A percentile compares a stretch with the other conserved stretches of the same genome.
Conservation (phyloP, 2,797 vertebrate genomes). For the Acrossocheilus wenchowensis region DNA sequence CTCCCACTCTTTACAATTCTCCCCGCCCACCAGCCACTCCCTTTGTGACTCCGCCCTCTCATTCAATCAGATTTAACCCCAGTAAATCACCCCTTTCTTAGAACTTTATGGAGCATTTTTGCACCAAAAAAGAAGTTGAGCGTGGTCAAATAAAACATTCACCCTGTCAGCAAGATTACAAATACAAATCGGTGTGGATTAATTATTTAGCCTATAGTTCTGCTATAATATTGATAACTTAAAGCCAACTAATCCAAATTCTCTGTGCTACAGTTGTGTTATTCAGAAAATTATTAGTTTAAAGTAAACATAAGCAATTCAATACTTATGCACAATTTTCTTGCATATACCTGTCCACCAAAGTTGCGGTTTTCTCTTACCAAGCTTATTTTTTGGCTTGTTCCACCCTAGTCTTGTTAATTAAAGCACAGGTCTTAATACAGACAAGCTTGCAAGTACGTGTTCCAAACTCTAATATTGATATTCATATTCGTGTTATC, state of each 20-base stretch:
- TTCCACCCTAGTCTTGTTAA: background rate
- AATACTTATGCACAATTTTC: constrained; percentile 1
- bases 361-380: background rate
- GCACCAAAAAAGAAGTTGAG: constrained; percentile 47
- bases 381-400: background rate
- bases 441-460: background rate
- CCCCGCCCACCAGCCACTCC: background rate
- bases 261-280: background rate
- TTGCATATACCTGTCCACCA: background rate
- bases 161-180: background rate
- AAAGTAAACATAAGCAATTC: background rate
- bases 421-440: constrained; percentile 18
- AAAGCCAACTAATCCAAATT: background rate
- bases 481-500: background rate
- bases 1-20: constrained; percentile 41
- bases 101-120: constrained; percentile 11
- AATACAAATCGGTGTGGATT: background rate
- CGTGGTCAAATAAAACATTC: constrained; percentile 12
- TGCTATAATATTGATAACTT: background rate
- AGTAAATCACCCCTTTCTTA: background rate
- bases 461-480: background rate
- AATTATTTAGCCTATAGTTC: constrained; percentile 4
- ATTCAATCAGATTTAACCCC: constrained; percentile 3
- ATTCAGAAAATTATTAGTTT: background rate
- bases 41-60: constrained; percentile 8